Conservation (phyloP, 92 coral and sea anemone genomes). For the Galaxea fascicularis region DNA sequence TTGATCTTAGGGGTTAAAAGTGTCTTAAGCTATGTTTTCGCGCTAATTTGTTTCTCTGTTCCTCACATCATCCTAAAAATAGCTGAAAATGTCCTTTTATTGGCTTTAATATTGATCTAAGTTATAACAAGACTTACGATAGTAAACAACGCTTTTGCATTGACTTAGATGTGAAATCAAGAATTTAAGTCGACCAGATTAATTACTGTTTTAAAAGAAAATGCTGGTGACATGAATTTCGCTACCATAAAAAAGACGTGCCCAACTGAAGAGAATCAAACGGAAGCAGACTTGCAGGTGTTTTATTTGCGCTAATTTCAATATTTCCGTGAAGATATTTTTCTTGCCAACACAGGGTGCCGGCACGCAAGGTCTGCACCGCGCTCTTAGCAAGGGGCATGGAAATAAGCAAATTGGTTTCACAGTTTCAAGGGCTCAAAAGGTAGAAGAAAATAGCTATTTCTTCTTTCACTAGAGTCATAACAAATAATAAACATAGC, state of each 20-base stretch:
- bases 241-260: too few relatives aligned
- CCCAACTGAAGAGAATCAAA: too few relatives aligned
- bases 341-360: constrained; percentile 69
- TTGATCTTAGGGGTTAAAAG: too few relatives aligned
- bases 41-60: too few relatives aligned
- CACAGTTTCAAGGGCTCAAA: constrained; percentile 71
- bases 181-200: too few relatives aligned
- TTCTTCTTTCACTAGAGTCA: too few relatives aligned
- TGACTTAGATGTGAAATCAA: background rate
- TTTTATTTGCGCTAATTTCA: constrained; percentile 72
- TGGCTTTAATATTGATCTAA: background rate
- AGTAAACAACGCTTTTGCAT: background rate
- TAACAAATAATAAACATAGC: too few relatives aligned
- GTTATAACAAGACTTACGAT: background rate
- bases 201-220: too few relatives aligned
- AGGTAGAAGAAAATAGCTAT: constrained; percentile 17
- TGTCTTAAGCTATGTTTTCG: too few relatives aligned
- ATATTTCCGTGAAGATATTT: constrained; percentile 73
- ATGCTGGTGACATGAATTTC: too few relatives aligned
- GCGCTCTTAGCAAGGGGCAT: constrained; percentile 76
- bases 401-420: constrained; percentile 86
- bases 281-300: constrained; percentile 66
- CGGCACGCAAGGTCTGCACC: constrained; percentile 84
- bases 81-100: background rate
- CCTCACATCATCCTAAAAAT: background rate